Base-by-base conservation (phyloP, 2,113 vertebrate species). In the Miniopterus natalensis region DNA sequence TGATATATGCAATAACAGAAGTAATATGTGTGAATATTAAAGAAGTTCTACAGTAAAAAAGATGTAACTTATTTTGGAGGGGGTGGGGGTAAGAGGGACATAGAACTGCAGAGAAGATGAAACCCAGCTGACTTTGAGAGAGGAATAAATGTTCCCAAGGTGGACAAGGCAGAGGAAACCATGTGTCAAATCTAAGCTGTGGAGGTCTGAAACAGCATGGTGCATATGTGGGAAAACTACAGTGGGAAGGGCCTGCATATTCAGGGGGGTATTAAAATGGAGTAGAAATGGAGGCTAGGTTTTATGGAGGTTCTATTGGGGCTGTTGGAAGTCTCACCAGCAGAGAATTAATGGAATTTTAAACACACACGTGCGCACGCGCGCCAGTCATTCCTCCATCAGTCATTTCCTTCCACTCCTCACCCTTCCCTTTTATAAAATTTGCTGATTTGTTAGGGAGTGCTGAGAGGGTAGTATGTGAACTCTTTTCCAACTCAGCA, bases 11-110 rank as follows among this genome's bases (percentile, higher is more conserved):
- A 61, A 15, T 68, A 59, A 75, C 8, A 68, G 51, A 81, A 81
- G 27, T n/a, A 79, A 17, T 71, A 40, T n/a, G 2, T 90, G 20
- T 85, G 65, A 86, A 80, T 75, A 81, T 75, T 81, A 74, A 93
- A 90, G 51, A 42, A 73, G 25, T 49, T 27, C 6, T 75, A 36
- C 57, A 61, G 49, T 31, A 45, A 90, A 78, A 90, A 31, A 8
- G 65, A 73, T 74, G 45, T 85, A 79, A 80, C 36, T 40, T 75
- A 49, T 53, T 75, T 88, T 70, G 27, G 27, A 68, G 49, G 23
- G 59, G 12, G 31, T 29, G 21, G 25, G 57, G 4, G 12, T 83
- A 13, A 57, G 8, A 66, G n/a, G 45, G 31, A 73, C 20, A 17
- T 42, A 68, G 59, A 84, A 79, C 61, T 17, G 0, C 11, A 87